These are phyloP conservation scores for Zele albiditarsus DNA, from an alignment of 2,888 invertebrate genomes.

Conservation along the genomic window DNA sequence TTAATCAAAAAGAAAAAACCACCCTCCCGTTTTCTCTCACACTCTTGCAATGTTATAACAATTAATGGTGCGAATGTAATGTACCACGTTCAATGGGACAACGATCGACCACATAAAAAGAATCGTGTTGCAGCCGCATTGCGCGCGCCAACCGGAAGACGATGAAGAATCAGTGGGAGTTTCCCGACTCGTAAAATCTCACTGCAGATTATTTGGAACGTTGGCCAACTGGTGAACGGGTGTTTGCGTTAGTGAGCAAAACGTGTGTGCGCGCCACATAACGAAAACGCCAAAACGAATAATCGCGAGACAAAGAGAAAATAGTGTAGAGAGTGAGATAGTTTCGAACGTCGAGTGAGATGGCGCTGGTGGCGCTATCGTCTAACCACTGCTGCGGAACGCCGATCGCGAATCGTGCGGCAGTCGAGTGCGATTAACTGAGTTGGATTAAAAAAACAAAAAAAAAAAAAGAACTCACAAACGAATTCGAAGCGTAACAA, in stretches of 20 bases:
- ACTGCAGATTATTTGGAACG: slow-evolving; percentile 30
- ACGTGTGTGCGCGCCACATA: background rate
- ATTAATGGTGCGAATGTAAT: slow-evolving; percentile 33
- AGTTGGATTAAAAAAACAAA: slow-evolving; percentile 14
- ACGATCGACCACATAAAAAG: slow-evolving; percentile 32
- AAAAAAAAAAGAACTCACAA: slow-evolving; percentile 24
- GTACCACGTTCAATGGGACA: slow-evolving; percentile 28
- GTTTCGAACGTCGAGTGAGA: slow-evolving; percentile 1
- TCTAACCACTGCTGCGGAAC: slow-evolving; percentile 31
- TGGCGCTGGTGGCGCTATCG: slow-evolving; percentile 33
- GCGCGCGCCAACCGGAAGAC: slow-evolving; percentile 8
- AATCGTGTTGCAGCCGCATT: slow-evolving; percentile 21
- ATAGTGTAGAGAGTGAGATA: background rate
- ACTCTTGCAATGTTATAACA: background rate
- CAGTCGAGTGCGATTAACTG: slow-evolving; percentile 47
- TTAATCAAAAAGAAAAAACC: background rate
- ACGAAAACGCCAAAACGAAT: background rate
- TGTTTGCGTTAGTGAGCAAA: slow-evolving; percentile 2
- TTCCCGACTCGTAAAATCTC: slow-evolving; percentile 37
- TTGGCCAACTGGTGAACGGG: slow-evolving; percentile 20
- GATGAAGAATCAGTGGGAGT: slow-evolving; percentile 26
- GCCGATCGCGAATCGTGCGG: slow-evolving; percentile 41
- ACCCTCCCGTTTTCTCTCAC: background rate
- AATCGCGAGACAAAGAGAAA: slow-evolving; percentile 7
- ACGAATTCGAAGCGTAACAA: background rate